Base-by-base conservation (phyloP, 2,888 invertebrate species). In the Eristalis intricaria region DNA sequence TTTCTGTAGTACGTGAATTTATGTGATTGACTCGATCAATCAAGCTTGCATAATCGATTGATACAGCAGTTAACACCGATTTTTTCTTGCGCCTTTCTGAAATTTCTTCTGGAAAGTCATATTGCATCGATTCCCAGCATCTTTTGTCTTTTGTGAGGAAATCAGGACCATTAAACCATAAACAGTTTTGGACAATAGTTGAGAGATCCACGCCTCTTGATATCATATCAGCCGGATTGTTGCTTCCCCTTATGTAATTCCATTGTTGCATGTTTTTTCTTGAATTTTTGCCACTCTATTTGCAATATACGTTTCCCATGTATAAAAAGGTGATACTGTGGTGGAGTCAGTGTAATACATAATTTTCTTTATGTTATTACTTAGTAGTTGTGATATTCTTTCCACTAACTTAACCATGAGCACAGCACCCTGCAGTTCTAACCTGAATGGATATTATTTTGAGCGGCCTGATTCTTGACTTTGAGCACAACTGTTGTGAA, bases 81-180 rank as follows among this genome's bases (percentile, higher is more conserved):
- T 26, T 26, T 26, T 26, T 26, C 26, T 26, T 26, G 26, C 26
- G 26, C 26, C 26, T 26, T 26, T 26, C 26, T 26, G 26, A 3
- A 26, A 26, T 26, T 26, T 26, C 26, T 26, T 26, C 26, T 26
- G 26, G 26, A 26, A 26, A 2, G n/a, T n/a, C n/a, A n/a, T n/a
- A n/a, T 29, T 35, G 15, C 10, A 23, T 50, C 19, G 5, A 29
- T 13, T 43, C 19, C 64, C 73, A 50, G 0, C 32, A 50, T 2
- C 22, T 66, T 8, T 35, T 29, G 15, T 26, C 23, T 15, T 80
- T 38, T 1, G 0, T 13, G 15, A 70, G 58, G 60, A 82, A 82
- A n/a, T 35, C 32, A 19, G 76, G 65, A 60, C 76, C 82, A 60
- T 82, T 70, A 22, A 64, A 61, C 70, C 75, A 81, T 32, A 69